These are phyloP conservation scores for Periophthalmus modestus DNA, from an alignment of 2,113 vertebrate genomes.

Conservation along the genomic window DNA sequence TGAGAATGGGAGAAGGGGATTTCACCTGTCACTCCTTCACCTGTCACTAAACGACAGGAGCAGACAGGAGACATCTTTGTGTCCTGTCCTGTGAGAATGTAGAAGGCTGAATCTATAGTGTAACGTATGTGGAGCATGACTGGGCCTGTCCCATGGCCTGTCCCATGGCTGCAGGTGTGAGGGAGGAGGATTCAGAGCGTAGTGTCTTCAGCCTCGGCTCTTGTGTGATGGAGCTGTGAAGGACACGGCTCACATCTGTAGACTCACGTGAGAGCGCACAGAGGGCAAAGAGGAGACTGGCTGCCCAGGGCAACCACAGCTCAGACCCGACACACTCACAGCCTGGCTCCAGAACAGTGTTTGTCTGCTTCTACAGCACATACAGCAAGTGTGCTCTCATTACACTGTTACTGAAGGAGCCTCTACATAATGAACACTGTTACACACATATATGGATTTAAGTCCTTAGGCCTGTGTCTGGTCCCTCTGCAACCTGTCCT, in stretches of 20 bases:
- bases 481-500: constrained; percentile 3
- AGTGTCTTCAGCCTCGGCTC: constrained; percentile 56
- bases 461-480: neutral
- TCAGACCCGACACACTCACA: neutral
- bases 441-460: neutral
- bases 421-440: neutral
- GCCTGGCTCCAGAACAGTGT: neutral
- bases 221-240: constrained; percentile 55
- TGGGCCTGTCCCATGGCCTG: constrained; percentile 15
- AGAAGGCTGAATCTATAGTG: too few species aligned
- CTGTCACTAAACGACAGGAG: neutral
- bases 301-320: constrained; percentile 39
- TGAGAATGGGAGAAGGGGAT: constrained; percentile 10
- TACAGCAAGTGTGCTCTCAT: too few species aligned
- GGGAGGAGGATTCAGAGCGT: constrained; percentile 69
- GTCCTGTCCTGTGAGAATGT: constrained; percentile 51
- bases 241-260: constrained; percentile 53
- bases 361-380: neutral
- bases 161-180: constrained; percentile 70
- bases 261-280: constrained; percentile 6
- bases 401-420: neutral
- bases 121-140: constrained; percentile 68
- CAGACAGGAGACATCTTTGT: constrained; percentile 36
- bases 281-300: constrained; percentile 54
- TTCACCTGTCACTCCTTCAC: neutral